These are phyloP conservation scores for Diadumene lineata DNA, from an alignment of 92 coral and sea anemone genomes.

Conservation along the genomic window DNA sequence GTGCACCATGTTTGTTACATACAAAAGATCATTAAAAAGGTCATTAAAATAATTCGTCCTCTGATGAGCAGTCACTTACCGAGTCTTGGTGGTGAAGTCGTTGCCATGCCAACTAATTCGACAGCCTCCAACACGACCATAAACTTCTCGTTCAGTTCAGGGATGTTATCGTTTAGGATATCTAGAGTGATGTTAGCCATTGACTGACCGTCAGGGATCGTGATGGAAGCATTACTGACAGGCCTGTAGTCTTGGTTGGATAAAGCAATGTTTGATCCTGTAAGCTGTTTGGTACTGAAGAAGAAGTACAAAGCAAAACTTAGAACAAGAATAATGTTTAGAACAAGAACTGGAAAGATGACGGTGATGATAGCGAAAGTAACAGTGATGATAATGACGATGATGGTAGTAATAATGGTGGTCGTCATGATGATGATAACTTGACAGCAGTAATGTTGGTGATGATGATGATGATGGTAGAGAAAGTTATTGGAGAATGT, in stretches of 20 bases:
- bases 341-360: background rate
- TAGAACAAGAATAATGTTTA: background rate
- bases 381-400: background rate
- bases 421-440: background rate
- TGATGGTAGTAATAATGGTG: background rate
- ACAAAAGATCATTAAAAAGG: too few species aligned
- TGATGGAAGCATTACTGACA: slow-evolving; percentile 60
- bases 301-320: background rate
- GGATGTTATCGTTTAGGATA: slow-evolving; percentile 68
- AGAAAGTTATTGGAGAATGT: too few species aligned
- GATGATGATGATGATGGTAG: too few species aligned
- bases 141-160: slow-evolving; percentile 83
- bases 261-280: slow-evolving; percentile 47
- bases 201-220: slow-evolving; percentile 61
- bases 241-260: slow-evolving; percentile 75
- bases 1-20: too few species aligned
- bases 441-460: too few species aligned
- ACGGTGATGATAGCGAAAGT: background rate
- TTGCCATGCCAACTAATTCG: slow-evolving; percentile 60
- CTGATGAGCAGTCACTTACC: slow-evolving; percentile 21
- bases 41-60: too few species aligned
- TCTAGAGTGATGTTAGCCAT: slow-evolving; percentile 57
- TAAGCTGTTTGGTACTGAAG: slow-evolving; percentile 51
- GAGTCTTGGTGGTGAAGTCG: slow-evolving; percentile 60
- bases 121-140: slow-evolving; percentile 65